Evolutionary conservation across 2,888 invertebrate species (phyloP).

Genomic region (Cyaniris semiargus): DNA sequence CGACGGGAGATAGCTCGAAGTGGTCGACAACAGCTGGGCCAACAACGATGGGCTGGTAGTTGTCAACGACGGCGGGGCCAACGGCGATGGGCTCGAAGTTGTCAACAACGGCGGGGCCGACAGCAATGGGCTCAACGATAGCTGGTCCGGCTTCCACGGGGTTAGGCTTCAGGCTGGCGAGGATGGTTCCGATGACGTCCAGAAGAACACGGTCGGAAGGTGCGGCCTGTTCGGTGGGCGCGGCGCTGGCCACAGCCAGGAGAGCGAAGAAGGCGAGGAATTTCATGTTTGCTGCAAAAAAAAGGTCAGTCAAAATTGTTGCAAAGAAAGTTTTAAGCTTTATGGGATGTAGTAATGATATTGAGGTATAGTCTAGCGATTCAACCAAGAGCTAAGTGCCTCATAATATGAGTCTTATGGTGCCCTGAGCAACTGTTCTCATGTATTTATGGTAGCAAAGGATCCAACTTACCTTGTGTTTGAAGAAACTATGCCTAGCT

Average conservation of each 20-base stretch:
- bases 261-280: conserved; percentile 37
- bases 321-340: neutral
- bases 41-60: conserved; percentile 25
- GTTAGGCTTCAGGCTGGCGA: conserved; percentile 29
- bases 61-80: conserved; percentile 32
- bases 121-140: conserved; percentile 34
- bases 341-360: neutral
- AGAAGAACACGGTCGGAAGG: conserved; percentile 18
- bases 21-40: conserved; percentile 39
- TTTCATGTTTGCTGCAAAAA: conserved; percentile 36
- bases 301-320: neutral
- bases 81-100: conserved; percentile 27
- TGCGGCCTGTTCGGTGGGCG: neutral
- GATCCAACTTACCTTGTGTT: conserved; percentile 7
- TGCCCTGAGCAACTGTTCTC: too few species aligned
- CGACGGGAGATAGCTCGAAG: neutral
- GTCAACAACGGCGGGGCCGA: conserved; percentile 38
- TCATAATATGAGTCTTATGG: too few species aligned
- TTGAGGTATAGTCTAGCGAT: neutral
- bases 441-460: neutral
- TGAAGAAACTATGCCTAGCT: conserved; percentile 10
- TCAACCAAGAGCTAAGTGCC: neutral
- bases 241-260: conserved; percentile 29
- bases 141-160: conserved; percentile 40
- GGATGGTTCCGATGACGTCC: conserved; percentile 28